A percentile compares a stretch with the other conserved stretches of the same genome.
Evolutionary conservation across 35 echinoderm and acorn worm genomes (phyloP).

Genomic region (Heliocidaris erythrogramma): DNA sequence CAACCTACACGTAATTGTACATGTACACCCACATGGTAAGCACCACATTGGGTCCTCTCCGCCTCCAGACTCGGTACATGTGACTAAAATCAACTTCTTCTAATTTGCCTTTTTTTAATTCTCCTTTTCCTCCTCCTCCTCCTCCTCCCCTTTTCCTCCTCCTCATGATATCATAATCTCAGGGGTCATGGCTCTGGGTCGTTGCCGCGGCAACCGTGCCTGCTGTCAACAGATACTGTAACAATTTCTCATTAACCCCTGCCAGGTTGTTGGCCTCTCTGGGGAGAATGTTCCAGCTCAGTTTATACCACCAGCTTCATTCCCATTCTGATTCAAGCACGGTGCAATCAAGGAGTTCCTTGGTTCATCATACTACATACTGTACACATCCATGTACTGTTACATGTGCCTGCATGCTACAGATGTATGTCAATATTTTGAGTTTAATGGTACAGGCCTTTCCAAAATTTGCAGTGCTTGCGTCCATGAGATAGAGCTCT

Average conservation of each 20-base stretch:
- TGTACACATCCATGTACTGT: too few relatives aligned
- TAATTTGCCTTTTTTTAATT: background rate
- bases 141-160: slow-evolving; percentile 22
- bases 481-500: too few relatives aligned
- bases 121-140: background rate
- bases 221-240: slow-evolving; percentile 53
- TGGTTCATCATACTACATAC: too few relatives aligned
- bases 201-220: slow-evolving; percentile 26
- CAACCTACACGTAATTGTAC: background rate
- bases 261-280: slow-evolving; percentile 35
- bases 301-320: background rate
- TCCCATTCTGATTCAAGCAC: too few relatives aligned
- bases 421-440: too few relatives aligned
- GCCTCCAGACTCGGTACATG: background rate
- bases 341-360: too few relatives aligned
- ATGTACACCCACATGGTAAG: background rate
- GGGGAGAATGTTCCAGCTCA: background rate
- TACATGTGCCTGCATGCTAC: too few relatives aligned
- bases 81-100: background rate
- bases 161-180: slow-evolving; percentile 21
- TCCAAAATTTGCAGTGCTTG: too few relatives aligned
- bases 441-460: too few relatives aligned
- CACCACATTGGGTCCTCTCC: background rate
- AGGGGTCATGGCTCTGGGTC: background rate
- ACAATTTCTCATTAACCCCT: slow-evolving; percentile 52